Evolutionary conservation across 2,797 vertebrate genomes (phyloP).

Genomic region (Octomys mimax): DNA sequence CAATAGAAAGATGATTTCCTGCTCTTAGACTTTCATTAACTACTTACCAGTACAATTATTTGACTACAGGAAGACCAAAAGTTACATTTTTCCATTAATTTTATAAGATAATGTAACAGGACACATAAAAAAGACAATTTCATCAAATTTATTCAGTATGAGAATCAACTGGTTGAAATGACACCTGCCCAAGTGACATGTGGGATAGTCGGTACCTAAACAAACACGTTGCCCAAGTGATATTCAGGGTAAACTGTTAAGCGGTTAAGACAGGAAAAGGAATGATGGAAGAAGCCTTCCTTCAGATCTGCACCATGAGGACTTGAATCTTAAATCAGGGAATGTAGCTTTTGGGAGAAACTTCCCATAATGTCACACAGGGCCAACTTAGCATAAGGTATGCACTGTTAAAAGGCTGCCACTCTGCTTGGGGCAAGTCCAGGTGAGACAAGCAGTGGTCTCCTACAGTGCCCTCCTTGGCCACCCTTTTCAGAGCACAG

Average conservation of each 20-base stretch:
- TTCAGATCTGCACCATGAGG: background rate
- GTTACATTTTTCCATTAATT: background rate
- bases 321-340: background rate
- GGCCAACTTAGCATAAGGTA: background rate
- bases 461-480: background rate
- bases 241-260: background rate
- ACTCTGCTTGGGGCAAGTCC: background rate
- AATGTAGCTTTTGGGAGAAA: constrained; percentile 3
- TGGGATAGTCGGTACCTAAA: background rate
- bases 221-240: background rate
- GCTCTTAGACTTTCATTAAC: background rate
- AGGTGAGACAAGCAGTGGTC: background rate
- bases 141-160: background rate
- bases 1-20: background rate
- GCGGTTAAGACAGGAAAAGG: background rate
- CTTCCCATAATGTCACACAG: background rate
- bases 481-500: background rate
- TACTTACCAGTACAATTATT: background rate
- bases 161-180: background rate
- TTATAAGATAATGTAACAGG: background rate
- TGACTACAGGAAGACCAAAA: background rate
- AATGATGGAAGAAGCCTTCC: background rate
- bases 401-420: background rate
- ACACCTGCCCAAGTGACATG: no score
- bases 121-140: background rate